phyloP scores from a whole-genome alignment of 2,797 vertebrate genomes.

The Furcifer pardalis region DNA sequence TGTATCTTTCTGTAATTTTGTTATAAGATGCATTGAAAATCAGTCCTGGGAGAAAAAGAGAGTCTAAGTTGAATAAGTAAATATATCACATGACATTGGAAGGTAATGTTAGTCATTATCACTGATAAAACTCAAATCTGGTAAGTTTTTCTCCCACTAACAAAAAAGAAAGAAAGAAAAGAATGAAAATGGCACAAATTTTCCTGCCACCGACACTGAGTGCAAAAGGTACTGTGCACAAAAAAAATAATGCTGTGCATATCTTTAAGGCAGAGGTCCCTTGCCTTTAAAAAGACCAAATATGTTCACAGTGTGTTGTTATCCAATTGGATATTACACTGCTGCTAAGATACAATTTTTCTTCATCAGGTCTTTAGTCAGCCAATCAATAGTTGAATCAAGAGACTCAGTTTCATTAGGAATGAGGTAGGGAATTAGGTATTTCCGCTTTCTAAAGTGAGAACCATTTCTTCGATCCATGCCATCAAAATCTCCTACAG shows the following conservation, averaged over 20 bases:
- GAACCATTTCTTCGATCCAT: too few relatives aligned
- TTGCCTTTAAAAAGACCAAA: not conserved
- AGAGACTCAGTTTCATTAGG: not conserved
- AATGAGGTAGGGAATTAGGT: not conserved
- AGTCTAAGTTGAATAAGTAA: too few relatives aligned
- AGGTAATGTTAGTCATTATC: too few relatives aligned
- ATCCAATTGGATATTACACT: not conserved
- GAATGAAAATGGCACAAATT: not conserved
- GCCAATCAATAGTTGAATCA: not conserved
- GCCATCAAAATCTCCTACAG: too few relatives aligned
- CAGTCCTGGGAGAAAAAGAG: too few relatives aligned
- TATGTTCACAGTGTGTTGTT: not conserved
- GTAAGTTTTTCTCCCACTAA: not conserved
- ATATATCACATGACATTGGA: too few relatives aligned
- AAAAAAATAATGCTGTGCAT: not conserved
- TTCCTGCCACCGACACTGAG: not conserved
- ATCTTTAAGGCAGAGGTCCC: not conserved
- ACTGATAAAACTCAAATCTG: too few relatives aligned
- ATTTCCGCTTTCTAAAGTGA: not conserved
- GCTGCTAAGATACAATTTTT: not conserved
- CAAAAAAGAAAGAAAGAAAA: not conserved
- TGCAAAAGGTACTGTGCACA: not conserved
- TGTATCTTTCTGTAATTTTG: too few relatives aligned
- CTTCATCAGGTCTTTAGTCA: not conserved
- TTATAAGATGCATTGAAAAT: too few relatives aligned